Percentiles rank a stretch among this genome's conserved stretches.
Evolutionary conservation across 2,113 vertebrate species (phyloP).

Genomic region (Indicator indicator): DNA sequence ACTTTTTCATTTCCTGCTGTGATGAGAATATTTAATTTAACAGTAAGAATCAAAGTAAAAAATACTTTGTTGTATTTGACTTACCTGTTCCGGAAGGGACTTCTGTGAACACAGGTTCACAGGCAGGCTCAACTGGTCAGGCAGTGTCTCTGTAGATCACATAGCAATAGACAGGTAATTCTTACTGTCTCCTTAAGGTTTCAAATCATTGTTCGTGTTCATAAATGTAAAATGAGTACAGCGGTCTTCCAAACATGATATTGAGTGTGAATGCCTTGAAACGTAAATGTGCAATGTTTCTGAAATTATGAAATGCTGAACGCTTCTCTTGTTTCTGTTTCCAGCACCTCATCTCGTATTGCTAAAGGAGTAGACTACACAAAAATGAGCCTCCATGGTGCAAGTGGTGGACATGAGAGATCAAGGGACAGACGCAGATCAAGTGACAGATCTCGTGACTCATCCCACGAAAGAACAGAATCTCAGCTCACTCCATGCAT

Average conservation of each 20-base stretch:
- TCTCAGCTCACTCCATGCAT: constrained; percentile 98
- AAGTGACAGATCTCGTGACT: constrained; percentile 96
- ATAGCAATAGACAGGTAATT: background rate
- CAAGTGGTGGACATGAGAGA: constrained; percentile 89
- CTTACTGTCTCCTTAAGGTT: background rate
- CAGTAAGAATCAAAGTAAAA: background rate
- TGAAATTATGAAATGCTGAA: background rate
- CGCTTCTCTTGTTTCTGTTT: background rate
- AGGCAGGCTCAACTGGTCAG: background rate
- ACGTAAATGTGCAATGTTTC: background rate
- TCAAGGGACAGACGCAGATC: constrained; percentile 95
- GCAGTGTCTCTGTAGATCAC: background rate
- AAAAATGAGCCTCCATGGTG: constrained; percentile 96
- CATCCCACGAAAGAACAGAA: constrained; percentile 94
- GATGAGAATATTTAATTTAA: background rate
- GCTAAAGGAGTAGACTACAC: constrained; percentile 82
- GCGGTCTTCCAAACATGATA: background rate
- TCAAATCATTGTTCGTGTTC: background rate
- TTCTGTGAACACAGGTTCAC: background rate
- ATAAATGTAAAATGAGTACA: background rate
- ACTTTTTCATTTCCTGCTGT: background rate
- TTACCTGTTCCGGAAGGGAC: background rate
- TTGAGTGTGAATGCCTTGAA: background rate
- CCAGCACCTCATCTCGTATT: constrained; percentile 82
- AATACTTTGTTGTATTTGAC: background rate